Percentiles rank a stretch among this genome's conserved stretches.
These are phyloP conservation scores for Cosmia trapezina DNA, from an alignment of 2,888 invertebrate species.

Conservation along the genomic window DNA sequence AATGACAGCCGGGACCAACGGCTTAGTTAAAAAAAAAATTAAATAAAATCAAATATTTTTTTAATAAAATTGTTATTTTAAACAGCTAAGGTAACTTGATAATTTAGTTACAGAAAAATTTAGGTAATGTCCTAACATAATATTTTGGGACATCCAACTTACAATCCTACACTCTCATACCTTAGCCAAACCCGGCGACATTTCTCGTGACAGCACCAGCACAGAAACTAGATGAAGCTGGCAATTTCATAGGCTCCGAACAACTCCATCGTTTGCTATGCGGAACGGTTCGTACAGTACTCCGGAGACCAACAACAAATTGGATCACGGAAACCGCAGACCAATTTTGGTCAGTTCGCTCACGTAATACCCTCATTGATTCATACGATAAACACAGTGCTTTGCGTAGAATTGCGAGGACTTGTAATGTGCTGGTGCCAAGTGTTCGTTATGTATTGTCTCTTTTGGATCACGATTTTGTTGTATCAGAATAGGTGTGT, in stretches of 20 bases:
- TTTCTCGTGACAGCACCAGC: slow-evolving; percentile 4
- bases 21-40: too few species aligned
- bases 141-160: background rate
- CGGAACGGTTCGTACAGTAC: slow-evolving; percentile 58
- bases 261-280: slow-evolving; percentile 54
- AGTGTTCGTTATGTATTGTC: slow-evolving; percentile 39
- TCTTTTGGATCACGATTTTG: background rate
- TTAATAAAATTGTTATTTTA: too few species aligned
- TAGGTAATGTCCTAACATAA: background rate
- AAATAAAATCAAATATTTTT: too few species aligned
- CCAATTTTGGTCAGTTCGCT: slow-evolving; percentile 76
- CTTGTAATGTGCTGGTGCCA: slow-evolving; percentile 35
- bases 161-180: background rate
- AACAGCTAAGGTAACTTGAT: background rate
- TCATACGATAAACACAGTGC: slow-evolving; percentile 71
- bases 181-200: background rate
- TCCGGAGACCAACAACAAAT: slow-evolving; percentile 72
- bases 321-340: slow-evolving; percentile 78
- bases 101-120: background rate
- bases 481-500: too few species aligned
- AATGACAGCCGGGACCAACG: too few species aligned
- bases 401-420: slow-evolving; percentile 58
- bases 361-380: slow-evolving; percentile 79
- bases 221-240: slow-evolving; percentile 2
- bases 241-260: slow-evolving; percentile 34